A percentile compares a stretch with the other conserved stretches of the same genome.
Evolutionary conservation across 2,113 vertebrate species (phyloP).

Genomic region (Pungitius pungitius): DNA sequence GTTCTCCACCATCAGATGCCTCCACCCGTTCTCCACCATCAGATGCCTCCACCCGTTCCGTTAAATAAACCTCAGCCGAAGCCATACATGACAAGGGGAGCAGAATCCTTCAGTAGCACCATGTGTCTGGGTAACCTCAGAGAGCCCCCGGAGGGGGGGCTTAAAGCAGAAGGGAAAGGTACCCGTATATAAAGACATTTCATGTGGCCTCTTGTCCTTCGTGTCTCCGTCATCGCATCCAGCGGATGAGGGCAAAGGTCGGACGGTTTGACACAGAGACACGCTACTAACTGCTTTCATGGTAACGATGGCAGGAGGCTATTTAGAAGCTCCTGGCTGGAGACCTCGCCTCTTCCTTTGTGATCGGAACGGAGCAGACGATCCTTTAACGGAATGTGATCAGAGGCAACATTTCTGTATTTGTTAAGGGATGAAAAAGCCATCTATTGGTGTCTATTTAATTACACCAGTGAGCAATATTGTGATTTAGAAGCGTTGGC

Average conservation of each 20-base stretch:
- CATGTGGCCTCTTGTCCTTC: slow-evolving; percentile 26
- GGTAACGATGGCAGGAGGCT: background rate
- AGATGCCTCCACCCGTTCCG: slow-evolving; percentile 1
- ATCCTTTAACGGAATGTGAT: slow-evolving; percentile 5
- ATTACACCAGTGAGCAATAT: background rate
- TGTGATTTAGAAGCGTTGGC: background rate
- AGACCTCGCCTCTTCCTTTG: background rate
- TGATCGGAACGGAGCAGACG: background rate
- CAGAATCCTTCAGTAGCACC: slow-evolving; percentile 17
- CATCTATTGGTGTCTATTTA: slow-evolving; percentile 4
- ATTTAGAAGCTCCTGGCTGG: background rate
- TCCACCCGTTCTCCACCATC: slow-evolving; percentile 3
- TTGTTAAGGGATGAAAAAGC: slow-evolving; percentile 15
- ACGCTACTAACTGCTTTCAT: no score
- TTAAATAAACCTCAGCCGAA: slow-evolving; percentile 28
- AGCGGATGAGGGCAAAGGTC: slow-evolving; percentile 13
- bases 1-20: slow-evolving; percentile 12
- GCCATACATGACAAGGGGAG: slow-evolving; percentile 6
- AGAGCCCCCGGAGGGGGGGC: slow-evolving; percentile 32
- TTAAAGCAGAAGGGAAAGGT: slow-evolving; percentile 40
- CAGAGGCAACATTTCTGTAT: background rate
- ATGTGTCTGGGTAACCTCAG: slow-evolving; percentile 23
- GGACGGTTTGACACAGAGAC: slow-evolving; percentile 9
- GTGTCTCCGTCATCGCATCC: slow-evolving; percentile 30
- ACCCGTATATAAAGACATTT: slow-evolving; percentile 44